Conservation (phyloP, 2,888 invertebrate genomes). For the Cataglyphis albicans region DNA sequence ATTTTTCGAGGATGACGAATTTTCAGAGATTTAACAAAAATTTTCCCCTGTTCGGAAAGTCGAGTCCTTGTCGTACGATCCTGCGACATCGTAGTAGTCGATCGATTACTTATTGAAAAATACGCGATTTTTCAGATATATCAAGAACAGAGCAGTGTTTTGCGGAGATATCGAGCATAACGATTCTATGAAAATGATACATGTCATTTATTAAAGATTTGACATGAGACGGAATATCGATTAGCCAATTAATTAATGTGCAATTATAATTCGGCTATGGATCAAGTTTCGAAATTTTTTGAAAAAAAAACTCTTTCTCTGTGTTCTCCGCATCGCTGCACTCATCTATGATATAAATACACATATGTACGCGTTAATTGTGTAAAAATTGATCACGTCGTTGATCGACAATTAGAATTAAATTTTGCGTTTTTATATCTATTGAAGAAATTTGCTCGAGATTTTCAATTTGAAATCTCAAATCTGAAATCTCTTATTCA, state of each 20-base stretch:
- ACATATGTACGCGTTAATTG: conserved; percentile 34
- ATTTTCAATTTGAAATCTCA: neutral
- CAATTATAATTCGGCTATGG: neutral
- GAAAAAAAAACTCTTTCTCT: neutral
- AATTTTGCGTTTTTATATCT: neutral
- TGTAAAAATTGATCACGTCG: conserved; percentile 35
- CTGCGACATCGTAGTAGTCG: conserved; percentile 45
- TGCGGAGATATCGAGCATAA: conserved; percentile 11
- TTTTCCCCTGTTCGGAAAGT: conserved; percentile 37
- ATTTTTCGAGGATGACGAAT: conserved; percentile 52
- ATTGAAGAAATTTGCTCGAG: neutral
- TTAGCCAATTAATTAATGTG: neutral
- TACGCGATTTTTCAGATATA: conserved; percentile 27
- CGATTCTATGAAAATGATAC: neutral
- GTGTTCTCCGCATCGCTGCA: neutral
- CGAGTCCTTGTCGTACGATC: conserved; percentile 56
- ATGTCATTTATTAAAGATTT: neutral
- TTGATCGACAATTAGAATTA: conserved; percentile 13
- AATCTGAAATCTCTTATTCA: neutral
- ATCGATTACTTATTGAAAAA: conserved; percentile 27
- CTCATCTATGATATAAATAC: conserved; percentile 27
- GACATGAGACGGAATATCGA: neutral
- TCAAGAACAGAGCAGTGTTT: conserved; percentile 24
- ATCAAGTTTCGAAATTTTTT: neutral
- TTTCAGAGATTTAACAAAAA: conserved; percentile 56